These are phyloP conservation scores for Epistrophe eligans DNA, from an alignment of 2,888 invertebrate genomes.

Conservation along the genomic window DNA sequence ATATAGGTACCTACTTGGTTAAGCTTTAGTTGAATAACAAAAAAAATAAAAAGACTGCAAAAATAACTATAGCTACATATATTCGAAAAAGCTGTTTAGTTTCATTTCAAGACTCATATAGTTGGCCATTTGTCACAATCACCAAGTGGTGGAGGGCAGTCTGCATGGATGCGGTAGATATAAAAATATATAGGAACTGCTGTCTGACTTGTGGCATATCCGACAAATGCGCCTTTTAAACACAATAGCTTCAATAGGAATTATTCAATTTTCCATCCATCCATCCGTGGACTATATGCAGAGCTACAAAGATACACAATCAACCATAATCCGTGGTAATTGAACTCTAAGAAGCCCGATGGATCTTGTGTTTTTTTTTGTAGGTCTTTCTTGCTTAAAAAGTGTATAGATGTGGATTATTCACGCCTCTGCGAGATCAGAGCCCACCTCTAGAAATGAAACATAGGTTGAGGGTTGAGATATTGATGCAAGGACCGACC, in stretches of 20 bases:
- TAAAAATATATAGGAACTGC: slow-evolving; percentile 16
- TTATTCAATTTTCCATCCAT: slow-evolving; percentile 69
- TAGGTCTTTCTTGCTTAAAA: not conserved
- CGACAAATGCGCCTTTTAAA: slow-evolving; percentile 66
- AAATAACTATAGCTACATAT: not conserved
- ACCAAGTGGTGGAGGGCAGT: slow-evolving; percentile 51
- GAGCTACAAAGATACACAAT: slow-evolving; percentile 50
- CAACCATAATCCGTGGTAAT: slow-evolving; percentile 72
- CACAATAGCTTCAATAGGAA: slow-evolving; percentile 68
- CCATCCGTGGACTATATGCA: slow-evolving; percentile 31
- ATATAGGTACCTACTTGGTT: not conserved
- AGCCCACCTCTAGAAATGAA: slow-evolving; percentile 44
- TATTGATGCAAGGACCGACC: slow-evolving; percentile 33
- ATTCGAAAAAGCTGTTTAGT: slow-evolving; percentile 31
- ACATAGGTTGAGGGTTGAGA: slow-evolving; percentile 22
- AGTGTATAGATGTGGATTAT: slow-evolving; percentile 55
- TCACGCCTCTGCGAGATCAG: slow-evolving; percentile 68
- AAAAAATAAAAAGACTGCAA: not conserved
- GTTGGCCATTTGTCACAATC: slow-evolving; percentile 73
- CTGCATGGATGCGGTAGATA: not conserved
- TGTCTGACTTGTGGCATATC: slow-evolving; percentile 68
- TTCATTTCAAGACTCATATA: slow-evolving; percentile 54
- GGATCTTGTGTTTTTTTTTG: slow-evolving; percentile 38
- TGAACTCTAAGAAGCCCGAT: slow-evolving; percentile 74
- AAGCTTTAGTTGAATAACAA: slow-evolving; percentile 36